Conservation (phyloP, 2,113 vertebrate genomes). For the Ptilorrhoa leucosticta region DNA sequence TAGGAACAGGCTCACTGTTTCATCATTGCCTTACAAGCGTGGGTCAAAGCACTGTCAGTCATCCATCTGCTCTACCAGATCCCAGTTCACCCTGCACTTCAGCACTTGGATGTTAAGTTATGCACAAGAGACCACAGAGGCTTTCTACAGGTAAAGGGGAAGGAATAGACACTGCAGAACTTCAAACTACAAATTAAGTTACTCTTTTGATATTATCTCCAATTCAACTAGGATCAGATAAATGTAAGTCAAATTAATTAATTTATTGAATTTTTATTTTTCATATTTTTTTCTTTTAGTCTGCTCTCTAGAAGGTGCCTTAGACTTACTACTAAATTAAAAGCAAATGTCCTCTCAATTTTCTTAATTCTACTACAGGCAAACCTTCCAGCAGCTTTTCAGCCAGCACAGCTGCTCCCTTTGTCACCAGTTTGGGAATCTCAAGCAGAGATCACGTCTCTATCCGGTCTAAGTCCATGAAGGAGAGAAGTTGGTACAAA, state of each 20-base stretch:
- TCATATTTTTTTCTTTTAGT: not conserved
- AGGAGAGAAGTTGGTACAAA: not conserved
- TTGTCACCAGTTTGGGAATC: not conserved
- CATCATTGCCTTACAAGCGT: not conserved
- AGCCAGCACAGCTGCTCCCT: not conserved
- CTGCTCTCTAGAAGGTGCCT: not conserved
- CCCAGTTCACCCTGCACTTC: not conserved
- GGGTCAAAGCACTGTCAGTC: not conserved
- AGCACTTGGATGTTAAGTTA: not conserved
- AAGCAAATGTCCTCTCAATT: not conserved
- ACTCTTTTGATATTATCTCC: not conserved
- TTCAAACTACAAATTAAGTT: not conserved
- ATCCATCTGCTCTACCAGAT: not conserved
- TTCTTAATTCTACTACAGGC: not conserved
- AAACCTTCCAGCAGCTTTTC: not conserved
- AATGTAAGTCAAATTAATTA: not conserved
- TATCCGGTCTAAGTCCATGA: not conserved
- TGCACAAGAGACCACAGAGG: not conserved
- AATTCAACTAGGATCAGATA: not conserved
- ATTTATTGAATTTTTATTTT: not conserved
- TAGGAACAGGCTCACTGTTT: not conserved
- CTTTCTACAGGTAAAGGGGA: not conserved
- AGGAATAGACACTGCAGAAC: not conserved
- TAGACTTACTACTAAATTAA: not conserved
- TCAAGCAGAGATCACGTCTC: not conserved